Percentiles rank a stretch among this genome's conserved stretches.
These are phyloP conservation scores for Platypus cylindrus DNA, from an alignment of 2,888 invertebrate genomes.

Conservation along the genomic window DNA sequence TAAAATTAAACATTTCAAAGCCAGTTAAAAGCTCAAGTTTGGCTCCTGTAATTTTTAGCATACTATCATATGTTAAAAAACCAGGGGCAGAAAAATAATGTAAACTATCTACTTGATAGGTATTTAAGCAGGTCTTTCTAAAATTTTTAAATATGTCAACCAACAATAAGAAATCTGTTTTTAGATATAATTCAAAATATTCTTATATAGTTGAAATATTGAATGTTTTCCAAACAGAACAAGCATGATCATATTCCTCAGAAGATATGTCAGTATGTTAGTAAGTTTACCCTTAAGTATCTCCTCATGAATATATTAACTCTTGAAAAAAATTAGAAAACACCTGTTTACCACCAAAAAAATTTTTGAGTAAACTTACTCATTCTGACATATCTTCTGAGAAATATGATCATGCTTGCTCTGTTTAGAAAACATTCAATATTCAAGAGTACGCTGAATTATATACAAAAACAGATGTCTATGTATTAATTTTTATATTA, in stretches of 20 bases:
- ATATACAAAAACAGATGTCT: too few species aligned
- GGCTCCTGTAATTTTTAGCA: slow-evolving; percentile 1
- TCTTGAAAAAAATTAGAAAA: too few species aligned
- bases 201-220: slow-evolving; percentile 4
- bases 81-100: slow-evolving; percentile 3
- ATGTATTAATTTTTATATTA: too few species aligned
- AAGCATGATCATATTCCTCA: slow-evolving; percentile 2
- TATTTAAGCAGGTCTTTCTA: slow-evolving; percentile 1
- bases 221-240: slow-evolving; percentile 6
- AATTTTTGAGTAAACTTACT: too few species aligned
- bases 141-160: slow-evolving; percentile 6
- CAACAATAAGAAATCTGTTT: slow-evolving; percentile 2
- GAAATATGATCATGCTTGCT: too few species aligned
- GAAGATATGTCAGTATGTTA: slow-evolving; percentile 4
- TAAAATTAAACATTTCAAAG: slow-evolving; percentile 4
- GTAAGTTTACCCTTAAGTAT: too few species aligned
- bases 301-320: too few species aligned
- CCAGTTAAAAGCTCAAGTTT: slow-evolving; percentile 3
- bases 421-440: too few species aligned
- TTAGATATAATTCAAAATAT: slow-evolving; percentile 4
- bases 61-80: slow-evolving; percentile 1
- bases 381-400: too few species aligned
- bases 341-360: too few species aligned
- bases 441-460: too few species aligned
- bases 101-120: slow-evolving; percentile 6